Percentiles rank a stretch among this genome's conserved stretches.
Evolutionary conservation across 2,113 vertebrate species (phyloP).

Genomic region (Ariopsis seemanni): DNA sequence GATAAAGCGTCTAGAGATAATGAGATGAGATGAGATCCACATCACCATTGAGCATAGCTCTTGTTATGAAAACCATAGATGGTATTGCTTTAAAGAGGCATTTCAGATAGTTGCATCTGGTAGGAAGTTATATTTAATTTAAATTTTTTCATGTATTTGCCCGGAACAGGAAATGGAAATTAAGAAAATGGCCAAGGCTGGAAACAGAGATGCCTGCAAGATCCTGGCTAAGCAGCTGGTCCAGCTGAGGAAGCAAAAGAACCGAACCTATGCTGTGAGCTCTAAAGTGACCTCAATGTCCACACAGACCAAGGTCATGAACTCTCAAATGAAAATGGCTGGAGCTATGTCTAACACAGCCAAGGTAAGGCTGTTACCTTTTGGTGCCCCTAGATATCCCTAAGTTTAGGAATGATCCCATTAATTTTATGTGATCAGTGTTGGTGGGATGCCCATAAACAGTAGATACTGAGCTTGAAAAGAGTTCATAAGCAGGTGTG

Average conservation of each 20-base stretch:
- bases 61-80: background rate
- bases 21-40: background rate
- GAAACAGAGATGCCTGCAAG: slow-evolving; percentile 94
- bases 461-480: slow-evolving; percentile 37
- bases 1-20: too few relatives aligned
- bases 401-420: background rate
- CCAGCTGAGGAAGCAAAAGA: slow-evolving; percentile 92
- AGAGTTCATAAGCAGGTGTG: slow-evolving; percentile 48
- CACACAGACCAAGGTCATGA: slow-evolving; percentile 95
- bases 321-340: slow-evolving; percentile 99
- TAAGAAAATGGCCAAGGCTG: slow-evolving; percentile 97
- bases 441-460: background rate
- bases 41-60: background rate
- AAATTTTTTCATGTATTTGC: background rate
- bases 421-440: background rate
- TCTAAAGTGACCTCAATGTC: slow-evolving; percentile 98
- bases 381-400: background rate
- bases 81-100: background rate
- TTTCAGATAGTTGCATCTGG: background rate
- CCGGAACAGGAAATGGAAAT: slow-evolving; percentile 89
- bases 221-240: slow-evolving; percentile 95
- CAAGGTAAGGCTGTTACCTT: slow-evolving; percentile 77
- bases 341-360: slow-evolving; percentile 94
- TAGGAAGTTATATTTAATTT: background rate
- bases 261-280: slow-evolving; percentile 92